Percentiles rank a stretch among this genome's conserved stretches.
These are phyloP conservation scores for Galendromus occidentalis DNA, from an alignment of 1,140 invertebrate genomes.

Conservation along the genomic window DNA sequence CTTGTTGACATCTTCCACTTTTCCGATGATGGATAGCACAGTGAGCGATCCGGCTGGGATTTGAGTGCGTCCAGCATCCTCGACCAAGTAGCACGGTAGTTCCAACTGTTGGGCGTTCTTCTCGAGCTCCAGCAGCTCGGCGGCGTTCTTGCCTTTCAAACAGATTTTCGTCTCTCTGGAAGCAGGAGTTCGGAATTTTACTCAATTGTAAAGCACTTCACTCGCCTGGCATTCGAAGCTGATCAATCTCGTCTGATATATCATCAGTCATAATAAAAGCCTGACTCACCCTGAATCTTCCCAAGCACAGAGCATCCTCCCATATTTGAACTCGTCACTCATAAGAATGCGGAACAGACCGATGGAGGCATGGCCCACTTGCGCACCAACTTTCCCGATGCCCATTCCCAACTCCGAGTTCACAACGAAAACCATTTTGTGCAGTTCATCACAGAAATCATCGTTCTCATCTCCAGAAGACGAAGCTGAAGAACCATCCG, in stretches of 20 bases:
- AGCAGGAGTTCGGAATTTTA: conserved; percentile 19
- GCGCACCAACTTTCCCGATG: conserved; percentile 39
- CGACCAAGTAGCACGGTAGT: conserved; percentile 36
- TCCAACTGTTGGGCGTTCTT: conserved; percentile 31
- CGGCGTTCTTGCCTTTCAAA: conserved; percentile 35
- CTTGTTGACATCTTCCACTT: conserved; percentile 20
- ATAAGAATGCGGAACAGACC: conserved; percentile 34
- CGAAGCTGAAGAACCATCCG: neutral
- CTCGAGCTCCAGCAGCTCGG: conserved; percentile 34
- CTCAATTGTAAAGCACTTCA: too few relatives aligned
- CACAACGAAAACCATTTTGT: conserved; percentile 46
- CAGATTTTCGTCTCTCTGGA: conserved; percentile 41
- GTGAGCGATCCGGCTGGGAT: conserved; percentile 26
- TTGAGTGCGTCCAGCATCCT: conserved; percentile 42
- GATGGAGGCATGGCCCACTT: conserved; percentile 41
- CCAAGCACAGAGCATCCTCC: conserved; percentile 32
- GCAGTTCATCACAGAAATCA: conserved; percentile 27
- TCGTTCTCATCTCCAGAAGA: conserved; percentile 21
- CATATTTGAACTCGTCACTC: conserved; percentile 29
- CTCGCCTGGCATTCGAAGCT: too few relatives aligned
- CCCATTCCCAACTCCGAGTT: conserved; percentile 40
- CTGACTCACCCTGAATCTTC: conserved; percentile 32
- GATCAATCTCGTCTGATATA: neutral
- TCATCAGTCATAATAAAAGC: conserved; percentile 14
- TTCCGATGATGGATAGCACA: conserved; percentile 21